Conservation (phyloP, 2,888 invertebrate species). For the Penaeus monodon region DNA sequence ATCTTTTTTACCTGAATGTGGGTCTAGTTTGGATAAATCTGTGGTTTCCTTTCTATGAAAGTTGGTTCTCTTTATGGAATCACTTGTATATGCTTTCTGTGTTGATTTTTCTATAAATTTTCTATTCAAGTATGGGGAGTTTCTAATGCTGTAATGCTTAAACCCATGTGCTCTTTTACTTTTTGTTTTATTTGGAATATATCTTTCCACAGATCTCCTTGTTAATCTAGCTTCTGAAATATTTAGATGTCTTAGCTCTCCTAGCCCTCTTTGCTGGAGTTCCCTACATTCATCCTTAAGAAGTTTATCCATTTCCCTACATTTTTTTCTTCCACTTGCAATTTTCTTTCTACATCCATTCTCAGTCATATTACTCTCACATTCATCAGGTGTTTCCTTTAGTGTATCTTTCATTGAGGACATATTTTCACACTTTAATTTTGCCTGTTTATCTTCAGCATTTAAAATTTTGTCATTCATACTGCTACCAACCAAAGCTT, state of each 20-base stretch:
- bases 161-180: background rate
- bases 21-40: too few relatives aligned
- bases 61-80: too few relatives aligned
- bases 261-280: conserved; percentile 39
- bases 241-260: conserved; percentile 30
- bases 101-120: background rate
- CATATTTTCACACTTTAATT: background rate
- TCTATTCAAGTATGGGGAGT: background rate
- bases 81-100: too few relatives aligned
- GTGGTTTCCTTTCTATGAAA: too few relatives aligned
- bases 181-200: conserved; percentile 15
- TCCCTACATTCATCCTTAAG: conserved; percentile 57
- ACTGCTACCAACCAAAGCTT: conserved; percentile 11
- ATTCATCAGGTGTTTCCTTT: too few relatives aligned
- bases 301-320: conserved; percentile 34
- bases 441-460: too few relatives aligned
- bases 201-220: conserved; percentile 27
- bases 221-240: conserved; percentile 26
- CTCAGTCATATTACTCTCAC: too few relatives aligned
- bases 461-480: background rate
- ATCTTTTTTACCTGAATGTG: too few relatives aligned
- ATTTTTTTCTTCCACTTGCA: background rate
- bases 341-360: background rate
- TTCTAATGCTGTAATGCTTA: background rate
- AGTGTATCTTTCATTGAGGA: too few relatives aligned